Percentiles rank a stretch among this genome's conserved stretches.
Conservation (phyloP, 2,113 vertebrate genomes). For the Epinephelus lanceolatus region DNA sequence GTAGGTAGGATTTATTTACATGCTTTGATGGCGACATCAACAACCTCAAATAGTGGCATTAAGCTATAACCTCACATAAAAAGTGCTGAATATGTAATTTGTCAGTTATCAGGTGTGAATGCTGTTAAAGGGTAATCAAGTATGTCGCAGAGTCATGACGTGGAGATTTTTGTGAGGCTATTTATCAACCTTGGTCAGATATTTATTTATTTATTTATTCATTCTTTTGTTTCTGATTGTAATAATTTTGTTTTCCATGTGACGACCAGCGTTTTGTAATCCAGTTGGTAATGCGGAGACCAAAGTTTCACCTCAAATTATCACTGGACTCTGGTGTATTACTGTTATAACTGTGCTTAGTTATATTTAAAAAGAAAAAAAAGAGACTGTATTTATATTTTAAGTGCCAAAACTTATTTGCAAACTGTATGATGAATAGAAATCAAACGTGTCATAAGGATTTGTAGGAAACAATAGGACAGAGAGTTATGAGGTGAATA, state of each 20-base stretch:
- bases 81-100: conserved; percentile 59
- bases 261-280: conserved; percentile 74
- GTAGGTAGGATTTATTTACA: conserved; percentile 45
- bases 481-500: conserved; percentile 31
- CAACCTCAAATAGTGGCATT: conserved; percentile 72
- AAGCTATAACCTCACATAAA: conserved; percentile 70
- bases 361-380: conserved; percentile 62
- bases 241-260: conserved; percentile 62
- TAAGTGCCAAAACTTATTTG: conserved; percentile 82
- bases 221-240: conserved; percentile 14
- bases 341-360: conserved; percentile 75
- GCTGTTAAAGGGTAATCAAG: conserved; percentile 51
- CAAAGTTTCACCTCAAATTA: conserved; percentile 79
- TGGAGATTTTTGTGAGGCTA: conserved; percentile 52
- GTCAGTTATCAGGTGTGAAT: conserved; percentile 61
- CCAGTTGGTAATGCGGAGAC: conserved; percentile 77
- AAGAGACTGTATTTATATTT: conserved; percentile 78
- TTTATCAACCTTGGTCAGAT: conserved; percentile 59
- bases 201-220: conserved; percentile 80
- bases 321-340: conserved; percentile 71
- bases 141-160: conserved; percentile 50
- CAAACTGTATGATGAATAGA: conserved; percentile 64
- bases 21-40: conserved; percentile 45
- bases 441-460: conserved; percentile 74
- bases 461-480: conserved; percentile 35